Evolutionary conservation across 2,113 vertebrate genomes (phyloP), one percentile per base, ranked within the genome.

Genomic region (Bostrychus sinensis): DNA sequence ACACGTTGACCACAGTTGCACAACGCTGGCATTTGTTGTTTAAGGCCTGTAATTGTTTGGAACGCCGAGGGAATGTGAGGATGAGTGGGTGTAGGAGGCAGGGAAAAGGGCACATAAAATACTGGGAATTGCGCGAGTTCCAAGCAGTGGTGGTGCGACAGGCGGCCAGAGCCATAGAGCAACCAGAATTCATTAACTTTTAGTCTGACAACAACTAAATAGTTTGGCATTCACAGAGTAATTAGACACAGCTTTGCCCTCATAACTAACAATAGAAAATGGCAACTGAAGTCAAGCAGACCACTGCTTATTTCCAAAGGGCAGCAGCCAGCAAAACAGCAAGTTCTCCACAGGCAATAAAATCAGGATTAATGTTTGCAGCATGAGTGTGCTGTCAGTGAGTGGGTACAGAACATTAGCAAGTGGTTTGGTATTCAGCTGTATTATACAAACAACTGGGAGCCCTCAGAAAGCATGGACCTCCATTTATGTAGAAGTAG

Each of bases 11-110:
- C 60, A 2, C 59, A 66, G 61, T 56, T 32, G 38, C 63, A 34
- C 54, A 42, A 39, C 66, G 28, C 19, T 6, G 41, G 17, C 11
- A 16, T 56, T 64, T 55, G 56, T 53, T 74, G 66, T 70, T 48
- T 70, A 41, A 53, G 70, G 75, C 36, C 62, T 58, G 61, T 70
- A 59, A 81, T 12, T 63, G 64, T 78, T 60, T 67, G 55, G 19
- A 55, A 56, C 56, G 61, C 67, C 36, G 16, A 2, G 41, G 37
- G 54, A 1, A 37, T 5, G 22, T 22, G 26, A 12, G 62, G 64
- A 46, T 22, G 77, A 57, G 74, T 56, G 71, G 62, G 20, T 56
- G 70, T 59, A 56, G n/a, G 68, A 20, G 25, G 46, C 43, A 62
- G 42, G 38, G 65, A 1, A n/a, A 12, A 0, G 26, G 20, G 0